Base-by-base conservation (phyloP, 2,113 vertebrate genomes). In the Datnioides undecimradiatus region DNA sequence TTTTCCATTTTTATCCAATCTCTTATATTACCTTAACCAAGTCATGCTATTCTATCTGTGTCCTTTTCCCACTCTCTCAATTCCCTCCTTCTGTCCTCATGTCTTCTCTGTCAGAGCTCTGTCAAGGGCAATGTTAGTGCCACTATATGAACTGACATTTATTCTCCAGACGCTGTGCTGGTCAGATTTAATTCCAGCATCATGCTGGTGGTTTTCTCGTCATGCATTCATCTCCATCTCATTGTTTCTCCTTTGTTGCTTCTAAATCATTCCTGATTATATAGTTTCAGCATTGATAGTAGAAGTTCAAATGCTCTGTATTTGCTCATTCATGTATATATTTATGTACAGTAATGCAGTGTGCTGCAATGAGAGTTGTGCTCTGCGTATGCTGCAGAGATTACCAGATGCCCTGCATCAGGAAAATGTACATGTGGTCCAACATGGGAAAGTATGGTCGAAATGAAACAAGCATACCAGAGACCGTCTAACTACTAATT, bases 91-190 rank as follows among this genome's bases (percentile, higher is more conserved):
- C 8, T 25, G 7, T 74, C 21, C 49, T 74, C 11, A 13, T 52
- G 25, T 51, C 14, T 63, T 16, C 9, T 10, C 12, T 64, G 54
- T 16, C 21, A 62, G 17, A 75, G 48, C 21, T 52, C 6, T 64
- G 43, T 71, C 36, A 49, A 45, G 49, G 29, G 0, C 36, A 29
- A 34, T 6, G 21, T 65, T 58, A 68, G 38, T 45, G 54, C 70
- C n/a, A n/a, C 5, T 21, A 25, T 29, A 55, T 36, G 29, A 83
- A 33, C 60, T 54, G 40, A 19, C 60, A 36, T 88, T 84, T 63
- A 48, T 64, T 72, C 17, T 68, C 60, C 25, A 75, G 66, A 73
- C 48, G 25, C 5, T 0, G 7, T 66, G 16, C 71, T 8, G 23
- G 31, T 52, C 68, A 49, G 23, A 25, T 17, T 67, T 29, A 29